These are phyloP conservation scores for Dyspetes luteomarginatus DNA, from an alignment of 2,888 invertebrate genomes.

Conservation along the genomic window DNA sequence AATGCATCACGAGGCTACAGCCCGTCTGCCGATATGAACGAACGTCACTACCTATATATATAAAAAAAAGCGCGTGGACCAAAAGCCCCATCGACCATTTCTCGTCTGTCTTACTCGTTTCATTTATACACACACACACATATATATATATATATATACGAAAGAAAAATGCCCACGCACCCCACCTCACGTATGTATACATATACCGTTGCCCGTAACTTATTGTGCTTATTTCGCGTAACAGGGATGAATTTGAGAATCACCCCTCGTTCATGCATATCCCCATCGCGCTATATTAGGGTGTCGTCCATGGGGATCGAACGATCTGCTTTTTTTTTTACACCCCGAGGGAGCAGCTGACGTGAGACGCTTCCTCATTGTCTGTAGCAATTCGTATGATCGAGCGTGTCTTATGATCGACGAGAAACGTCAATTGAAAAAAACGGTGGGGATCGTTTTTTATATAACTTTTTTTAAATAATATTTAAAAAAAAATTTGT, in stretches of 20 bases:
- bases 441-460: not conserved
- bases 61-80: conserved; percentile 23
- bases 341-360: conserved; percentile 79
- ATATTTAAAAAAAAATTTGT: no score
- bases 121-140: not conserved
- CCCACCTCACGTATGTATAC: not conserved
- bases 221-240: conserved; percentile 80
- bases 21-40: conserved; percentile 32
- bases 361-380: conserved; percentile 74
- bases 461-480: not conserved
- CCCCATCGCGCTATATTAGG: conserved; percentile 31
- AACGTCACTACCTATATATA: not conserved
- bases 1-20: conserved; percentile 67
- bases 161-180: conserved; percentile 31
- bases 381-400: conserved; percentile 80
- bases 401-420: conserved; percentile 68
- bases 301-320: conserved; percentile 45
- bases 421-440: conserved; percentile 2
- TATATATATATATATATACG: conserved; percentile 22
- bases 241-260: conserved; percentile 77
- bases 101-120: not conserved
- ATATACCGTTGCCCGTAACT: conserved; percentile 74
- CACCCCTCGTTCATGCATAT: conserved; percentile 76
- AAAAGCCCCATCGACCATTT: conserved; percentile 19
- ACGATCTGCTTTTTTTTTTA: conserved; percentile 26